Percentiles rank a stretch among this genome's conserved stretches.
These are phyloP conservation scores for Diabrotica balteata DNA, from an alignment of 2,888 invertebrate species.

Conservation along the genomic window DNA sequence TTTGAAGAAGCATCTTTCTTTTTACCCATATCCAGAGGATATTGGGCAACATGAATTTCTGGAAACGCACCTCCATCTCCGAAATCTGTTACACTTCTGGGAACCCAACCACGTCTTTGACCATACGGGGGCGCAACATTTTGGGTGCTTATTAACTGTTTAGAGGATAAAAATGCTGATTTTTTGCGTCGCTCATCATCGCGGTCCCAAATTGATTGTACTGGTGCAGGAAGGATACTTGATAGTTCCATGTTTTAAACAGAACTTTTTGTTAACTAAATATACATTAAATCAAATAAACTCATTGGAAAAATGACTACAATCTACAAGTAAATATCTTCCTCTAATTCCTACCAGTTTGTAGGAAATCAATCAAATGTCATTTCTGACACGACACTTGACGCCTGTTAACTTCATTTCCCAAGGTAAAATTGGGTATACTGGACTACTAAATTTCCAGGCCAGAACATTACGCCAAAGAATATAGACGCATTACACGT, in stretches of 20 bases:
- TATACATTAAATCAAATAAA: too few species aligned
- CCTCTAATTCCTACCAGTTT: too few species aligned
- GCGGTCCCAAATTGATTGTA: conserved; percentile 86
- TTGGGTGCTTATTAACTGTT: conserved; percentile 77
- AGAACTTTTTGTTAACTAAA: not conserved
- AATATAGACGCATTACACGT: too few species aligned
- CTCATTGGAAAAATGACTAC: too few species aligned
- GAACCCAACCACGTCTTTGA: conserved; percentile 92
- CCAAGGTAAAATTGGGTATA: too few species aligned
- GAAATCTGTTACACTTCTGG: conserved; percentile 78
- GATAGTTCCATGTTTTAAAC: conserved; percentile 43
- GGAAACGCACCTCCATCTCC: conserved; percentile 98
- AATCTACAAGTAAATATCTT: too few species aligned
- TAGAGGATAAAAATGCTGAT: conserved; percentile 51
- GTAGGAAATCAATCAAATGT: too few species aligned
- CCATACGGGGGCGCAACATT: conserved; percentile 93
- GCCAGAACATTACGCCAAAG: too few species aligned
- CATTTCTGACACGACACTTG: too few species aligned
- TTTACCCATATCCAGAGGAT: conserved; percentile 91
- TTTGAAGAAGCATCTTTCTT: conserved; percentile 82
- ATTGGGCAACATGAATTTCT: conserved; percentile 96
- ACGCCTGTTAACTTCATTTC: too few species aligned
- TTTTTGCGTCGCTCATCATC: conserved; percentile 79
- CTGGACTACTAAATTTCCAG: too few species aligned
- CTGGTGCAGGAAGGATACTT: conserved; percentile 87